Percentiles rank a stretch among this genome's conserved stretches.
Conservation (phyloP, 2,113 vertebrate species). For the Colius striatus region DNA sequence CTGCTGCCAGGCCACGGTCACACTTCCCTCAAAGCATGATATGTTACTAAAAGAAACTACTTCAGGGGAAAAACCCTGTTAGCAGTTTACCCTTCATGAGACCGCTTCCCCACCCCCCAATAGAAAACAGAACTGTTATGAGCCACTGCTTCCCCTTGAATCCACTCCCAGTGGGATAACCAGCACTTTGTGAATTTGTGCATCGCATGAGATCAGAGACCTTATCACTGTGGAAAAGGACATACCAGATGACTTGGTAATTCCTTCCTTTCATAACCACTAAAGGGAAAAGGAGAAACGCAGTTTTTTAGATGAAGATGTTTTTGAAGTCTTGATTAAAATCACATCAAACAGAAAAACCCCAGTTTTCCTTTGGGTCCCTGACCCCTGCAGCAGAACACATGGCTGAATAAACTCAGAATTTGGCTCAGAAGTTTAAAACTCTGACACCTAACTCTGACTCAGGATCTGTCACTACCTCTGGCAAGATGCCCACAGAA, state of each 20-base stretch:
- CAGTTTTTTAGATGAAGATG: background rate
- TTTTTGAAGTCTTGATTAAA: background rate
- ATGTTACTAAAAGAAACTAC: background rate
- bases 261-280: background rate
- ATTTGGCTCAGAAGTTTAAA: background rate
- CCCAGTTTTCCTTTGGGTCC: background rate
- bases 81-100: background rate
- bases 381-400: background rate
- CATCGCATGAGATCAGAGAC: background rate
- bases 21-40: background rate
- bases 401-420: background rate
- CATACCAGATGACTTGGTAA: background rate
- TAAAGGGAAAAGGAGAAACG: background rate
- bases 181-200: background rate
- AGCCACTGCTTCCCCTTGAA: background rate
- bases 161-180: background rate
- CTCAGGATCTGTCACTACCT: background rate
- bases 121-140: background rate
- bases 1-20: background rate
- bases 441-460: background rate
- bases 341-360: background rate
- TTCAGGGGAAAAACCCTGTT: background rate
- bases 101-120: background rate
- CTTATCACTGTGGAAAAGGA: background rate
- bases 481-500: slow-evolving; percentile 9